These are phyloP conservation scores for Anoplius nigerrimus DNA, from an alignment of 2,888 invertebrate genomes.

Conservation along the genomic window DNA sequence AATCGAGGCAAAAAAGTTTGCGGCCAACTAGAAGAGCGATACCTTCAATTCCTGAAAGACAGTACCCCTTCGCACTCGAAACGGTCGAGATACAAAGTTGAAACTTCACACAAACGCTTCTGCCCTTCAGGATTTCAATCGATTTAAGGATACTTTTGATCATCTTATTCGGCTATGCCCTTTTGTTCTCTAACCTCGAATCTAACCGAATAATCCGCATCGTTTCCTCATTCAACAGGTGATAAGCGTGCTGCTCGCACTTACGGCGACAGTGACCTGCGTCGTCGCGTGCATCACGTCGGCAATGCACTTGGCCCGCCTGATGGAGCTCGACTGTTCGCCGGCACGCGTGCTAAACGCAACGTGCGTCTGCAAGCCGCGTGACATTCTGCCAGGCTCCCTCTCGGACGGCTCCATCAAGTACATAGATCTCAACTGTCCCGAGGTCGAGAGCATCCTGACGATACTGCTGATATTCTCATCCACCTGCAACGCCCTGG, in stretches of 20 bases:
- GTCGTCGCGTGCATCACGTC: constrained; percentile 62
- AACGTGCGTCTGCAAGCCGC: constrained; percentile 66
- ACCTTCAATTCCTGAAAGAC: no score
- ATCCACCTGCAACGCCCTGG: constrained; percentile 63
- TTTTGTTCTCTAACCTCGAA: background rate
- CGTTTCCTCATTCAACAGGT: constrained; percentile 45
- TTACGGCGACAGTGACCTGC: constrained; percentile 59
- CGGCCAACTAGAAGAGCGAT: no score
- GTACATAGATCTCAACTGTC: constrained; percentile 68
- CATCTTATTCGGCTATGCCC: no score
- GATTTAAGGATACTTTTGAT: no score
- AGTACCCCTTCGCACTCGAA: no score
- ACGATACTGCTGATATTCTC: constrained; percentile 66
- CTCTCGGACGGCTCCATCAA: constrained; percentile 52
- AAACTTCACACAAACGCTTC: no score
- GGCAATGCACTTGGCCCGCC: constrained; percentile 60
- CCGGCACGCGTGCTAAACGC: constrained; percentile 62
- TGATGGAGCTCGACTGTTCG: constrained; percentile 65
- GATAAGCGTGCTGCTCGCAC: constrained; percentile 59
- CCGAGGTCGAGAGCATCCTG: constrained; percentile 67
- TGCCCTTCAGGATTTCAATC: no score
- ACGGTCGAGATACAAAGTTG: no score
- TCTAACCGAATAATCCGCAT: no score
- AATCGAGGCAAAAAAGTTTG: no score
- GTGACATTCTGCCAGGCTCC: constrained; percentile 36